These are phyloP conservation scores for Dasyprocta punctata DNA, from an alignment of 2,113 vertebrate species.

Conservation along the genomic window DNA sequence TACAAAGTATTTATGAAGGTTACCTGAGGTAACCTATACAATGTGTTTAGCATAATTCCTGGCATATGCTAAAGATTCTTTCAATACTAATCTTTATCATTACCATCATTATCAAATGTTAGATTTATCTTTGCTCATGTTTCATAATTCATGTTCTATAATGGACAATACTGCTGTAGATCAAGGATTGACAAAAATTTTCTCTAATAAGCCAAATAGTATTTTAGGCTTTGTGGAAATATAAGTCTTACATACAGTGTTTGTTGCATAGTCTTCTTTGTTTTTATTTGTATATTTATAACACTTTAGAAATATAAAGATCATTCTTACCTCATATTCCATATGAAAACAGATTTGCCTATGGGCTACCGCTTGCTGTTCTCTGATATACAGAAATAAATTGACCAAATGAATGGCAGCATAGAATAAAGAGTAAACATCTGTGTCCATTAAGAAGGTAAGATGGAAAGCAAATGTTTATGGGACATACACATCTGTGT, in stretches of 20 bases:
- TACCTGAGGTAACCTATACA: constrained; percentile 24
- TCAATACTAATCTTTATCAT: not conserved
- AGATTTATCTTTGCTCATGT: not conserved
- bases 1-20: constrained; percentile 6
- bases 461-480: constrained; percentile 39
- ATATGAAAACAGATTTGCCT: not conserved
- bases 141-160: constrained; percentile 5
- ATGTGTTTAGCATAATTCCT: constrained; percentile 17
- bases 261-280: not conserved
- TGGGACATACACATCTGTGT: not conserved
- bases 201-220: not conserved
- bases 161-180: not conserved
- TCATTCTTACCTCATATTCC: not conserved
- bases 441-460: constrained; percentile 32
- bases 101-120: not conserved
- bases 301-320: constrained; percentile 21
- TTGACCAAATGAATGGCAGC: not conserved
- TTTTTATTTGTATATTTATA: not conserved
- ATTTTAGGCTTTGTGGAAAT: not conserved
- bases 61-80: not conserved
- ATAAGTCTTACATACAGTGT: not conserved
- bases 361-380: not conserved
- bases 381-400: constrained; percentile 17
- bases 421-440: constrained; percentile 33
- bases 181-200: constrained; percentile 28